Evolutionary conservation across 2,797 vertebrate genomes (phyloP).

Genomic region (Ptychobarbus kaznakovi): DNA sequence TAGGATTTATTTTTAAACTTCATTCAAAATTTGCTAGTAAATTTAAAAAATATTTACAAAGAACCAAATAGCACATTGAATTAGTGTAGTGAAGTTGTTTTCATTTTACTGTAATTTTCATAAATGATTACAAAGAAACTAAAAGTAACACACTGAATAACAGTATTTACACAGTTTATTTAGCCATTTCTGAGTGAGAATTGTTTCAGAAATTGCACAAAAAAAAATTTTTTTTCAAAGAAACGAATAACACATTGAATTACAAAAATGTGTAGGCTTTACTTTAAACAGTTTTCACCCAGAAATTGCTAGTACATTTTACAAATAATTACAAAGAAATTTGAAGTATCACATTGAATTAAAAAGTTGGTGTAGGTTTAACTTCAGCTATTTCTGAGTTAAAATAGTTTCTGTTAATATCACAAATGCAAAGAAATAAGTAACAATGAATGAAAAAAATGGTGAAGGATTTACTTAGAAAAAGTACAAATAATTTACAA

Average conservation of each 20-base stretch:
- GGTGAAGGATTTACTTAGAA: too few species aligned
- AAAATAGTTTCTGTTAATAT: too few species aligned
- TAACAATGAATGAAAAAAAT: too few species aligned
- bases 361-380: neutral
- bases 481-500: too few species aligned
- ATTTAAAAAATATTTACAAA: too few species aligned
- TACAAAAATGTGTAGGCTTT: neutral
- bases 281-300: neutral
- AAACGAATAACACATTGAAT: neutral
- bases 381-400: neutral
- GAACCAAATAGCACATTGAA: too few species aligned
- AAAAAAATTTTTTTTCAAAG: neutral
- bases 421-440: too few species aligned
- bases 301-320: neutral
- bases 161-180: neutral
- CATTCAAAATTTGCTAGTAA: too few species aligned
- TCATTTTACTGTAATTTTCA: too few species aligned
- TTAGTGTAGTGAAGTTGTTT: too few species aligned
- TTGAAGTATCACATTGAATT: neutral
- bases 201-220: neutral
- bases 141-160: neutral
- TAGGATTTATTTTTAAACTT: too few species aligned
- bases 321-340: neutral
- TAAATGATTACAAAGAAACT: too few species aligned
- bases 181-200: neutral